Conservation (phyloP, 2,113 vertebrate genomes). For the Vireo altiloquus region DNA sequence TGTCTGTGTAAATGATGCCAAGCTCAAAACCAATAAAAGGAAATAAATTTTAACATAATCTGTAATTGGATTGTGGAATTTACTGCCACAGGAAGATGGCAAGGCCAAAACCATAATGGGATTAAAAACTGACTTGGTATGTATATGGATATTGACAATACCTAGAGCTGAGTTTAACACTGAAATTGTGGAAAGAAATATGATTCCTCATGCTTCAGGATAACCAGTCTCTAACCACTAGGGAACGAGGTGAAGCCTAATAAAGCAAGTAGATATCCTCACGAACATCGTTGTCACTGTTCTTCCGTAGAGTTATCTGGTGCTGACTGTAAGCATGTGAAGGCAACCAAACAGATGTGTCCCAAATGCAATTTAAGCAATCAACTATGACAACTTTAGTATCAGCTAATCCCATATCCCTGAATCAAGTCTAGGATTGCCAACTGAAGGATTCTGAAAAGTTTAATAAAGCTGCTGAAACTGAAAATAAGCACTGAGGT, state of each 20-base stretch:
- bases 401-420: not conserved
- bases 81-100: not conserved
- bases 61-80: slow-evolving; percentile 12
- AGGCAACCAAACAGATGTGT: not conserved
- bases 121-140: slow-evolving; percentile 20
- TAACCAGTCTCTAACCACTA: not conserved
- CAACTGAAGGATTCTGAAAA: not conserved
- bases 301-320: rapidly evolving
- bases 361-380: not conserved
- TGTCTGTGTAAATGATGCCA: not conserved
- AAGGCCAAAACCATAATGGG: slow-evolving; percentile 29
- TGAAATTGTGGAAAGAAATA: not conserved
- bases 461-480: not conserved
- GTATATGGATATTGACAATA: not conserved
- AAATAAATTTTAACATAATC: slow-evolving; percentile 23
- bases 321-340: not conserved
- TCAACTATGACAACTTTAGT: not conserved
- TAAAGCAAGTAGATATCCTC: not conserved
- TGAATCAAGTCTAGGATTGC: not conserved
- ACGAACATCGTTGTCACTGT: not conserved
- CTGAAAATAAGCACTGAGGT: not conserved
- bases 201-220: not conserved
- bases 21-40: not conserved
- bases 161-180: not conserved
- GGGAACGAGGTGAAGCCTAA: not conserved